Evolutionary conservation across 2,888 invertebrate genomes (phyloP), one percentile per base, ranked within the genome.

Genomic region (Cheilosia variabilis): DNA sequence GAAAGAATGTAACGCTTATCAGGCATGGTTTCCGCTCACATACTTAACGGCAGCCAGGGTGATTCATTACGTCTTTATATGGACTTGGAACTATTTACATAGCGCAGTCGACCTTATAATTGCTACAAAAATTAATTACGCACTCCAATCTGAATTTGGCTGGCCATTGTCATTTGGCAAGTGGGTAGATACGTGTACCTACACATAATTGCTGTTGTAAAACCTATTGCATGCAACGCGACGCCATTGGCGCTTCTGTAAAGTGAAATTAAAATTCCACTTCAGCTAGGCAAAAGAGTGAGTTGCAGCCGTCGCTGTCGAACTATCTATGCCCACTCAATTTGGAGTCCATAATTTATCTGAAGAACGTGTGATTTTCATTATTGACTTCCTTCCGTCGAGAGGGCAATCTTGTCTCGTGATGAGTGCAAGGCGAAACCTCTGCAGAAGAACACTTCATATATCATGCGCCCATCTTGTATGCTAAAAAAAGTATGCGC

Each of bases 331-430:
- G 47, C 24, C 41, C 57, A 72, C 65, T 75, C 73, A 45, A 68
- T 69, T 69, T 34, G 50, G 63, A 84, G 73, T 41, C 86, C 60
- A 76, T 76, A 66, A 81, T 75, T 81, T 86, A 76, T 71, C 62
- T 63, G 57, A 52, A 68, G 68, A 81, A 77, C 72, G 86, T 81
- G 86, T 72, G 76, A 86, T 81, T 81, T 81, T 81, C 81, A 81
- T 86, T 86, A 81, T 86, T 41, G 57, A 76, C 86, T 86, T 86
- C 86, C 86, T 86, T 86, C 86, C 86, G 75, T 75, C 27, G 27
- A 27, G 27, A 27, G 27, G 27, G 27, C 27, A 27, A 27, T 27
- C 80, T 60, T 69, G 57, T 47, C 50, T 66, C 10, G 22, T 34
- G 7, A 41, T n/a, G 31, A 58, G 47, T n/a, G 31, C 31, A 31